A percentile compares a stretch with the other conserved stretches of the same genome.
Conservation (phyloP, 2,113 vertebrate genomes). For the Hyperopisus bebe region DNA sequence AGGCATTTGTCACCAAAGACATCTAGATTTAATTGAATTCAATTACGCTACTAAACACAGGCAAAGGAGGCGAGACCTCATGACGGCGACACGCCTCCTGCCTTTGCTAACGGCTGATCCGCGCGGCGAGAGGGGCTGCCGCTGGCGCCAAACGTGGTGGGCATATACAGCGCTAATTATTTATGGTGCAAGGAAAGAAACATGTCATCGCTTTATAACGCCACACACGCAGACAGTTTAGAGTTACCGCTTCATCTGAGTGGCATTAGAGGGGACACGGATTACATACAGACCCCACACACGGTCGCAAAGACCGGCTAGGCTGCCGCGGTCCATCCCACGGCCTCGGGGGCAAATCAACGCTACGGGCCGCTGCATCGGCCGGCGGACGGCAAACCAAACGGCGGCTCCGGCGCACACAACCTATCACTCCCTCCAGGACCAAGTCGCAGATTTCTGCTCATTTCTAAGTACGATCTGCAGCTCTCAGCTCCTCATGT, state of each 20-base stretch:
- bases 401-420: not conserved
- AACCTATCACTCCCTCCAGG: not conserved
- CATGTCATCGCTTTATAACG: not conserved
- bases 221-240: not conserved
- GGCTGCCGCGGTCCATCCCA: not conserved
- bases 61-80: not conserved
- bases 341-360: not conserved
- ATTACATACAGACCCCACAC: not conserved
- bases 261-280: not conserved
- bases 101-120: not conserved
- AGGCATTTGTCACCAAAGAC: not conserved
- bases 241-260: not conserved
- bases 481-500: constrained; percentile 24
- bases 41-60: not conserved
- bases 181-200: not conserved
- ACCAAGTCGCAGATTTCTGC: not conserved
- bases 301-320: not conserved
- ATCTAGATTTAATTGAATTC: not conserved
- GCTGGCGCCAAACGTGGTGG: not conserved
- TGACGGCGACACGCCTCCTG: not conserved
- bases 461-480: not conserved
- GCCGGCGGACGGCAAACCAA: not conserved
- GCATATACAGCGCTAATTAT: not conserved
- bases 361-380: no score
- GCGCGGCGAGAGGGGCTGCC: not conserved